Percentiles rank a stretch among this genome's conserved stretches.
Conservation (phyloP, 2,888 invertebrate species). For the Sinentomon sp. region DNA sequence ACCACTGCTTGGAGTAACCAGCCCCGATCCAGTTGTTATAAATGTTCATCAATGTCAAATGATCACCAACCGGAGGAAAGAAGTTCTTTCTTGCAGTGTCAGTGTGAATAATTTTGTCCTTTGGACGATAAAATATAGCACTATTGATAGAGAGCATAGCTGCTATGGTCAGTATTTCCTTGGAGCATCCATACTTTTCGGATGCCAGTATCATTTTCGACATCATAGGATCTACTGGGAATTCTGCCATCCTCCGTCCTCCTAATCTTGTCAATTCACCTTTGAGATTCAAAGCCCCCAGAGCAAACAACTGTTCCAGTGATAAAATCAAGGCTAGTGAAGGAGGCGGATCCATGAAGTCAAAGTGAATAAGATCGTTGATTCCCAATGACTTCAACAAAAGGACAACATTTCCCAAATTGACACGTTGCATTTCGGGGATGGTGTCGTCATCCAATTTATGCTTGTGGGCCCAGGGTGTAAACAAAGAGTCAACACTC, state of each 20-base stretch:
- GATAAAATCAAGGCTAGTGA: slow-evolving; percentile 76
- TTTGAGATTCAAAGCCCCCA: slow-evolving; percentile 88
- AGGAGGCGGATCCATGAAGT: slow-evolving; percentile 93
- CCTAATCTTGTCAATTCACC: slow-evolving; percentile 93
- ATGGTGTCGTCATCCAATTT: slow-evolving; percentile 94
- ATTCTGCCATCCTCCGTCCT: slow-evolving; percentile 93
- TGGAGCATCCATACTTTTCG: slow-evolving; percentile 91
- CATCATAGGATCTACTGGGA: slow-evolving; percentile 96
- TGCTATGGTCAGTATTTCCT: slow-evolving; percentile 81
- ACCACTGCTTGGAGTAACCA: slow-evolving; percentile 91
- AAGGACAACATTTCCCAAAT: slow-evolving; percentile 87
- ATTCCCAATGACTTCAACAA: slow-evolving; percentile 90
- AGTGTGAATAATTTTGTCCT: slow-evolving; percentile 92
- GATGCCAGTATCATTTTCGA: slow-evolving; percentile 92
- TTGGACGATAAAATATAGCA: slow-evolving; percentile 91
- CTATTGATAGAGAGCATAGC: slow-evolving; percentile 96
- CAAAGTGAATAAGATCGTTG: slow-evolving; percentile 90
- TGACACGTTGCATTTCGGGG: slow-evolving; percentile 94
- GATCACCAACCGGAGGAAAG: slow-evolving; percentile 75
- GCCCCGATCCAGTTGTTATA: slow-evolving; percentile 93
- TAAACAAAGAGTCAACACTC: slow-evolving; percentile 97
- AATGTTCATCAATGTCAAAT: slow-evolving; percentile 78
- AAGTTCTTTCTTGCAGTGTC: slow-evolving; percentile 91
- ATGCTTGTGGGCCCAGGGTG: slow-evolving; percentile 93
- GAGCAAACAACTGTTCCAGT: slow-evolving; percentile 83